Conservation (phyloP, 1,140 invertebrate genomes). For the Eupristina koningsbergeri region DNA sequence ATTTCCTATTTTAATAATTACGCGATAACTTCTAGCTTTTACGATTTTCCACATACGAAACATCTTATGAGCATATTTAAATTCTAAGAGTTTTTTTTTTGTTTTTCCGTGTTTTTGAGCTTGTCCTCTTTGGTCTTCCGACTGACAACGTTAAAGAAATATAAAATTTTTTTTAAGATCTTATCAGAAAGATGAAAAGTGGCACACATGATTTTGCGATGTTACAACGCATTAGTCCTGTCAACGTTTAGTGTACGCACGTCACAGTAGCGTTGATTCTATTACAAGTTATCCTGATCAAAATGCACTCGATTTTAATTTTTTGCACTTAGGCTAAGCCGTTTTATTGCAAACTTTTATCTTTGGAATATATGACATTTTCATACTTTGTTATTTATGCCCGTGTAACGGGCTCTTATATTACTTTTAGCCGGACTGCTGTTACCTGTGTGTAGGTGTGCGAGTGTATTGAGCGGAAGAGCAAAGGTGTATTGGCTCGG, state of each 20-base stretch:
- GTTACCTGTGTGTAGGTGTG: background rate
- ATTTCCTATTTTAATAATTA: no score
- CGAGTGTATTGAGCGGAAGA: background rate
- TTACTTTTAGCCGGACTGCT: background rate
- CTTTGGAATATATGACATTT: slow-evolving; percentile 28
- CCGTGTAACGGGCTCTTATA: background rate
- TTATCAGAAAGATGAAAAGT: background rate
- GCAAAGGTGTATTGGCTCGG: background rate
- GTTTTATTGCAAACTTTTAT: background rate
- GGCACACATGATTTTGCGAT: background rate
- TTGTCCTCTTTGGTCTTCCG: background rate
- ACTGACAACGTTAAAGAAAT: background rate
- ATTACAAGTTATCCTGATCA: background rate
- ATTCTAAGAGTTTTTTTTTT: background rate
- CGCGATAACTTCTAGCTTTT: no score
- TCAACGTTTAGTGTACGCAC: background rate
- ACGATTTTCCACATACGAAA: no score
- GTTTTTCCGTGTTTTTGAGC: background rate
- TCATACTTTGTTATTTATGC: slow-evolving; percentile 5
- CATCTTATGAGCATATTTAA: background rate
- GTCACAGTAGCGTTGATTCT: background rate
- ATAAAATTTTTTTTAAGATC: background rate
- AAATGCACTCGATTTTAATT: background rate
- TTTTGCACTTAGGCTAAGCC: no score
- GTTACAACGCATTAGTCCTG: background rate